Evolutionary conservation across 37 sponge, comb jelly and placozoan species (phyloP), one percentile per base, ranked within the genome.

Genomic region (Chondrosia reniformis): DNA sequence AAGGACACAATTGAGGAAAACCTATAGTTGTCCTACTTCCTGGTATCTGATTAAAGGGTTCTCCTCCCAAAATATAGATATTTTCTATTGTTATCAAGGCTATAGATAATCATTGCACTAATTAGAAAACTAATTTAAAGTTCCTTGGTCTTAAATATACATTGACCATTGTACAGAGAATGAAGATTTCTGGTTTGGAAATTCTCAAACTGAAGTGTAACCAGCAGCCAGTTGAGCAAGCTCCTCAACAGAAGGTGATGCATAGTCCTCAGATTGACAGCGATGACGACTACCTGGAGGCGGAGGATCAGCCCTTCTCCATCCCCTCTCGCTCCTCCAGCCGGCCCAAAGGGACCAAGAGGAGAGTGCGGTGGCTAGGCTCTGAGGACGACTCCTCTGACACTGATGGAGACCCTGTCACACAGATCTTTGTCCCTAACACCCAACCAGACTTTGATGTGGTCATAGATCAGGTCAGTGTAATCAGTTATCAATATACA

Each of bases 371-470:
- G 31, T 69, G 72, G 72, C 72, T 43, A 3, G 72, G 72, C 1
- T 69, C 72, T 2, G 72, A 69, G 43, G 72, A 69, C 44, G 72
- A 69, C 41, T 43, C 37, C 72, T 40, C 72, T 1, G 72, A 69
- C 72, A 69, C 72, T 21, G 72, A 69, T 44, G 72, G 72, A 0
- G 72, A 69, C 44, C 72, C 72, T 8, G 72, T 69, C 72, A 69
- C 44, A 21, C 72, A 38, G 1, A 34, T 69, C 42, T 69, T 39
- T 69, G 72, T 69, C 7, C 41, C 72, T 44, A 69, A 69, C 72
- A 69, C 42, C 19, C 72, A 69, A 40, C 84, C 81, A 34, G 89
- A 88, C 77, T 88, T 88, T 69, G 89, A 84, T 41, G 84, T 78
- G 43, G 89, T 88, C 63, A 84, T 83, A 9, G 69, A 84, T n/a